Percentiles rank a stretch among this genome's conserved stretches.
Evolutionary conservation across 2,797 vertebrate species (phyloP).

Genomic region (Rhadinocentrus ornatus): DNA sequence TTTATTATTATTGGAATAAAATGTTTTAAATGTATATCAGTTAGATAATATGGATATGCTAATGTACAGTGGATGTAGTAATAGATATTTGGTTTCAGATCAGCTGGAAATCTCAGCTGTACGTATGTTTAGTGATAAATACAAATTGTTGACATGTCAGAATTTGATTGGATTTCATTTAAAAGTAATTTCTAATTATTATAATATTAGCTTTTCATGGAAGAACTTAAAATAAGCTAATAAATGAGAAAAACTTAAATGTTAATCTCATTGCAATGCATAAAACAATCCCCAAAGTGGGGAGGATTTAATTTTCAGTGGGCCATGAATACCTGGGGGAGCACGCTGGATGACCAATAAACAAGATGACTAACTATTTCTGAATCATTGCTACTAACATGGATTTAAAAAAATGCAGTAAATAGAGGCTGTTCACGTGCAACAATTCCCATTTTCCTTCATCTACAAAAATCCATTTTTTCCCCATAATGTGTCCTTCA

Average conservation of each 20-base stretch:
- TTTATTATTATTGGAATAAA: too few relatives aligned
- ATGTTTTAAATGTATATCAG: too few relatives aligned
- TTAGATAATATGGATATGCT: too few relatives aligned
- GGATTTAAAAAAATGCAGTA: neutral
- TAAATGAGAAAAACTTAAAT: neutral
- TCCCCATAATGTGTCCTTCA: constrained; percentile 7
- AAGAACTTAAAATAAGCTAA: neutral
- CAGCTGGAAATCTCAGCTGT: too few relatives aligned
- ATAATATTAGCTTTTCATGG: neutral
- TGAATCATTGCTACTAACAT: neutral
- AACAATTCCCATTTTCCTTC: constrained; percentile 8
- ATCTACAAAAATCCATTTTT: constrained; percentile 28
- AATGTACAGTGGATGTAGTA: too few relatives aligned
- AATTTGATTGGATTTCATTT: too few relatives aligned
- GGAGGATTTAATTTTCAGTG: neutral
- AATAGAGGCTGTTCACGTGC: constrained; percentile 14
- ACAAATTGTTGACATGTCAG: too few relatives aligned
- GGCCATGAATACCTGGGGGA: neutral
- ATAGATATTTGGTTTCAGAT: too few relatives aligned
- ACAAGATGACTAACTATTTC: neutral
- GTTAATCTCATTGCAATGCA: neutral
- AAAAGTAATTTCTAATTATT: too few relatives aligned
- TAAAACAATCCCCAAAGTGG: neutral
- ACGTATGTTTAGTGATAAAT: too few relatives aligned
- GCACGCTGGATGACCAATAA: neutral